These are phyloP conservation scores for Sminthopsis crassicaudata DNA, from an alignment of 2,113 vertebrate genomes.

Conservation along the genomic window DNA sequence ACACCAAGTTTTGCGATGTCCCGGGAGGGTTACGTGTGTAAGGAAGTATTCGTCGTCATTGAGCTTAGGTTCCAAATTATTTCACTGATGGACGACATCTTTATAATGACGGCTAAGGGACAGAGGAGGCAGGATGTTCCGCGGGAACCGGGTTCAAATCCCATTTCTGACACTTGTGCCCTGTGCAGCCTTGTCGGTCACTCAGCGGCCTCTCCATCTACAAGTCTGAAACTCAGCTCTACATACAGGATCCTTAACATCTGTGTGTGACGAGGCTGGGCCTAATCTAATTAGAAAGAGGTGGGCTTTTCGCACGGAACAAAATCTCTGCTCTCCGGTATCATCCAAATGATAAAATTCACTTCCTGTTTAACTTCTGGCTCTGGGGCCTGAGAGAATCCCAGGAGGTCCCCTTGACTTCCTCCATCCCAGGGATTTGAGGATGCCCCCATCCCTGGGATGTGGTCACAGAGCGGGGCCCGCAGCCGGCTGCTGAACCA, in stretches of 20 bases:
- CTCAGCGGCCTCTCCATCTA: background rate
- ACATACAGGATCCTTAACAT: too few relatives aligned
- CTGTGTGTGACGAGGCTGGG: background rate
- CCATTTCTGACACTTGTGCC: background rate
- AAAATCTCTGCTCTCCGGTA: background rate
- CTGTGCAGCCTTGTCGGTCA: background rate
- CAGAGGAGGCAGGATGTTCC: background rate
- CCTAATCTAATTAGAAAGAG: background rate
- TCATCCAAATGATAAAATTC: slow-evolving; percentile 28
- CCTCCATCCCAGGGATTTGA: background rate
- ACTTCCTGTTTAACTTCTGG: background rate
- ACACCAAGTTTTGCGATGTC: background rate
- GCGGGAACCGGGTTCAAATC: background rate
- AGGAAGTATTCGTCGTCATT: background rate
- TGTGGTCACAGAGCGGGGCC: background rate
- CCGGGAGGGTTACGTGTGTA: background rate
- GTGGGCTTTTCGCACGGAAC: background rate
- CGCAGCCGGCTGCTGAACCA: background rate
- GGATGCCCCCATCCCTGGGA: background rate
- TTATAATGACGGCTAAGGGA: background rate
- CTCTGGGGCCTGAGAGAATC: background rate
- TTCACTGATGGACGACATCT: background rate
- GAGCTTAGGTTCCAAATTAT: slow-evolving; percentile 34
- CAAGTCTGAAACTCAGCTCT: background rate
- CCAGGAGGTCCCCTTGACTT: background rate